phyloP scores from a whole-genome alignment of 2,888 invertebrate species.

The Malthinus seriepunctatus region DNA sequence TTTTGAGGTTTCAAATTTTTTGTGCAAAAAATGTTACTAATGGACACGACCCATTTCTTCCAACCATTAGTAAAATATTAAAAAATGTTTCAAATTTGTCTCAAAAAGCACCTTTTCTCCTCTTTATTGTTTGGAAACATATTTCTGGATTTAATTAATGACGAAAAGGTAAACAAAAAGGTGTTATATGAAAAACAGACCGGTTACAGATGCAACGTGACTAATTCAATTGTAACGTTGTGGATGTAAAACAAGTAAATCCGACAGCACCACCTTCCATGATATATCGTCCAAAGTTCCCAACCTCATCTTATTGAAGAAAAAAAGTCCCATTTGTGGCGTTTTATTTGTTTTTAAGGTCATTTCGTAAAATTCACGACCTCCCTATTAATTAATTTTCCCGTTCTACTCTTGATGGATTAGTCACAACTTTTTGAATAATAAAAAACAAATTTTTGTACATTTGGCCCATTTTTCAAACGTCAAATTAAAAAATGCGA shows the following conservation, averaged over 20 bases:
- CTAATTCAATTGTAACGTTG: constrained; percentile 39
- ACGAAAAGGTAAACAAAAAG: constrained; percentile 14
- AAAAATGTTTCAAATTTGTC: too few species aligned
- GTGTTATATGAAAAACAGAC: constrained; percentile 11
- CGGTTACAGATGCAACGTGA: constrained; percentile 35
- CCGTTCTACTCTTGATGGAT: background rate
- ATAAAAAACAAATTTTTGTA: too few species aligned
- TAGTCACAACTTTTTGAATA: background rate
- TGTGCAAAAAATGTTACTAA: too few species aligned
- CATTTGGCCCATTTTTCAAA: too few species aligned
- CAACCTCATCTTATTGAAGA: constrained; percentile 5
- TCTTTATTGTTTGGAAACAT: constrained; percentile 6
- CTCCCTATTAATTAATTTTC: background rate
- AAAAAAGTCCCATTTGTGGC: background rate
- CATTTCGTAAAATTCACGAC: background rate
- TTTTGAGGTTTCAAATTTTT: too few species aligned
- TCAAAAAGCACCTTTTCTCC: too few species aligned
- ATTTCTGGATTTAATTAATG: constrained; percentile 12
- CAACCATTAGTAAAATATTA: too few species aligned
- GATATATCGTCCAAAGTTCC: constrained; percentile 18
- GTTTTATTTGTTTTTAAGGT: constrained; percentile 3
- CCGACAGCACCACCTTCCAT: constrained; percentile 22
- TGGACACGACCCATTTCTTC: too few species aligned
- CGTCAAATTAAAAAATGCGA: too few species aligned
- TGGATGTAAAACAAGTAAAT: constrained; percentile 35